Base-by-base conservation (phyloP, 2,888 invertebrate species). In the Meganola albula region DNA sequence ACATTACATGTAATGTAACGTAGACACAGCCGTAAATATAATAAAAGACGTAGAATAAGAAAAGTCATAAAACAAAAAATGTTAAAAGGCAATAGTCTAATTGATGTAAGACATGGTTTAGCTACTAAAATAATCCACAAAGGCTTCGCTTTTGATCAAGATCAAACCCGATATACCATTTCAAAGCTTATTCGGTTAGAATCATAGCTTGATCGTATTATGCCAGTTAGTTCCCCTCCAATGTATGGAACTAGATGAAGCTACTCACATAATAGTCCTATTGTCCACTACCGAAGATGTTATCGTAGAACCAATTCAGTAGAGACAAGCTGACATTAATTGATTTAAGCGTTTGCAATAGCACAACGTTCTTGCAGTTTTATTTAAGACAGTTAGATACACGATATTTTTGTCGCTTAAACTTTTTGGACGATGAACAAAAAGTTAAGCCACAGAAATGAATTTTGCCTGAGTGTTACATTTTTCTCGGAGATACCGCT, bases 401-500 rank as follows among this genome's bases (percentile, higher is more conserved):
- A 38, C 33, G 41, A 33, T 48, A 54, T 49, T 40, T 42, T 39
- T 25, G 21, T 40, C 40, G 34, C 33, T 48, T 40, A 51, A 53
- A 48, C 41, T 53, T 58, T 58, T 57, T 58, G 49, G 63, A 63
- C 56, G 56, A 56, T 49, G 51, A 53, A 55, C 33, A 65, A 64
- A 67, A 71, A 66, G 58, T 61, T 63, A 58, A 68, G 54, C 63
- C 58, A 63, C 63, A 67, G 66, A 72, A 76, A 71, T 70, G 57
- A 69, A 70, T 64, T 63, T 58, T 44, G 53, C 51, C 51, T 49
- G 57, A 45, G 59, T 68, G 67, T 63, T 58, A 74, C 63, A 72
- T 75, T 78, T 74, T 76, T 67, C 68, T 68, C 63, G 40, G 68
- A 70, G 74, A 73, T 71, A 70, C 70, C 63, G 69, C 52, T 53